A percentile compares a stretch with the other conserved stretches of the same genome.
Evolutionary conservation across 2,797 vertebrate genomes (phyloP).

Genomic region (Sandelia bainsii): DNA sequence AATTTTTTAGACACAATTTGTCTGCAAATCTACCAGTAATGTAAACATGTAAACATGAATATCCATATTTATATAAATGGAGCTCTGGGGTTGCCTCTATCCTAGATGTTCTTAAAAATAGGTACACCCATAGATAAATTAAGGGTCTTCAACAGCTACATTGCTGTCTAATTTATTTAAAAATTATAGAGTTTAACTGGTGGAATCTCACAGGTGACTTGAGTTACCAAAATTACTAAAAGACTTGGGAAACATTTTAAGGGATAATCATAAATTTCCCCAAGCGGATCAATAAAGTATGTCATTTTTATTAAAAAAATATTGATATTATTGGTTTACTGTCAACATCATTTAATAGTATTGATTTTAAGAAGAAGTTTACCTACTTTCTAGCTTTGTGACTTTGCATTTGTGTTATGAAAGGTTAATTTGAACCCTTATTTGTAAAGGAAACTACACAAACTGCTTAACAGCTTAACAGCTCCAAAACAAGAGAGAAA

Average conservation of each 20-base stretch:
- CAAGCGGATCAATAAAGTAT: too few relatives aligned
- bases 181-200: background rate
- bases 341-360: too few relatives aligned
- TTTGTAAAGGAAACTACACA: constrained; percentile 28
- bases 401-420: background rate
- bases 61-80: constrained; percentile 3
- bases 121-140: too few relatives aligned
- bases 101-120: background rate
- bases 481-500: constrained; percentile 48
- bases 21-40: constrained; percentile 4
- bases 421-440: background rate
- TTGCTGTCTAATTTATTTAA: background rate
- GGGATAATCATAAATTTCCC: background rate
- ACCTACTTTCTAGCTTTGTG: background rate
- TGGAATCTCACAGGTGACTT: background rate
- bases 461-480: constrained; percentile 31
- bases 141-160: background rate
- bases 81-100: constrained; percentile 8
- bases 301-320: too few relatives aligned
- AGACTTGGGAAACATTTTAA: background rate
- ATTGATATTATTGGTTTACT: too few relatives aligned
- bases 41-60: too few relatives aligned
- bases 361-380: background rate
- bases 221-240: background rate
- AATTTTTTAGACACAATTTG: background rate